Percentiles rank a stretch among this genome's conserved stretches.
Conservation (phyloP, 2,888 invertebrate genomes). For the Troglohyphantes excavatus region DNA sequence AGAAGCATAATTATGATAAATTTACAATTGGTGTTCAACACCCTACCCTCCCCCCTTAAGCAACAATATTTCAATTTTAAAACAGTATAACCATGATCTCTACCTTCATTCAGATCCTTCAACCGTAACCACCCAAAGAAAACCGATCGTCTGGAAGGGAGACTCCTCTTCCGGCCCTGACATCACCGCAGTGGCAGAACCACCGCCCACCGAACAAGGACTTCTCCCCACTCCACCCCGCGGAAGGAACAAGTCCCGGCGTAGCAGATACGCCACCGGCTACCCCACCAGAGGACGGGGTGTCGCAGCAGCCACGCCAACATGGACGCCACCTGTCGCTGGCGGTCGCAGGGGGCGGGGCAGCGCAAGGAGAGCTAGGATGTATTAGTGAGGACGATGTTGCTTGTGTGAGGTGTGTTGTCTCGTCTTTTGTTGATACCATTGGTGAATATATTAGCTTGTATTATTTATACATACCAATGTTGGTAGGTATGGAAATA, state of each 20-base stretch:
- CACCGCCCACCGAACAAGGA: not conserved
- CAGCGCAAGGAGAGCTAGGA: not conserved
- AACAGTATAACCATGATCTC: too few species aligned
- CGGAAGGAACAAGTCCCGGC: constrained; percentile 29
- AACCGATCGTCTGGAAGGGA: constrained; percentile 65
- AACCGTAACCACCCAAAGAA: constrained; percentile 24
- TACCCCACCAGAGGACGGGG: not conserved
- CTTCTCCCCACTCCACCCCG: constrained; percentile 17
- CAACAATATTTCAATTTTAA: too few species aligned
- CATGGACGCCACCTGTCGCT: not conserved
- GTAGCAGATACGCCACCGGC: constrained; percentile 11
- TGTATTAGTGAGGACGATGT: not conserved
- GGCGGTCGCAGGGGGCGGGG: not conserved
- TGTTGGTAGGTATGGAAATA: too few species aligned
- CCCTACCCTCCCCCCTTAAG: too few species aligned
- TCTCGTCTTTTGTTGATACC: too few species aligned
- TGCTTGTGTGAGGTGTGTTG: too few species aligned
- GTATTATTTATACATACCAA: too few species aligned
- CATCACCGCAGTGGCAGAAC: not conserved
- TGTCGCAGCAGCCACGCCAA: not conserved
- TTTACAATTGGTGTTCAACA: too few species aligned
- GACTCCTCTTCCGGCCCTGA: not conserved
- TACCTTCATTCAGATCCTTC: not conserved
- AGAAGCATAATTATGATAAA: too few species aligned
- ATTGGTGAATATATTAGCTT: too few species aligned